Base-by-base conservation (phyloP, 2,888 invertebrate genomes). In the Eupithecia tripunctaria region DNA sequence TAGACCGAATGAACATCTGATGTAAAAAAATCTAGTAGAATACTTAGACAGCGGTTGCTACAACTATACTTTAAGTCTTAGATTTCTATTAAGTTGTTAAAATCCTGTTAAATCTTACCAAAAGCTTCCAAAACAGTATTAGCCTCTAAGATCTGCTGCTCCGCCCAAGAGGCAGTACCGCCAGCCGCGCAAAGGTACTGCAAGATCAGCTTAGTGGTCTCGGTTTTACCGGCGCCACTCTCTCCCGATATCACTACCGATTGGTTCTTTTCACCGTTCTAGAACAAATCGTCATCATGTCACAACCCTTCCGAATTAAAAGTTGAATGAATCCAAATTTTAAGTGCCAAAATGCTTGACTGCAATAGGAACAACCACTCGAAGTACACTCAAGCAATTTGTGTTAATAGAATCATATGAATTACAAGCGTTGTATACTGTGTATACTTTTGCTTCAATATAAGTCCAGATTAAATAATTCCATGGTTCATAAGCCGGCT, bases 91-190 rank as follows among this genome's bases (percentile, higher is more conserved):
- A 29, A 7, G 60, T 8, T 27, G 59, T 27, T 14, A 15, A 59
- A n/a, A n/a, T n/a, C n/a, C n/a, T n/a, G 27, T 29, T 38, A 66
- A 21, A 56, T 21, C 94, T 95, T 94, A 97, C 98, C 98, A 87
- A 98, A 98, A 51, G 98, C 98, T 93, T 98, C 98, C 65, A 98
- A 94, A 79, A 98, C 98, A 18, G 98, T 98, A 88, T 98, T 98
- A 8, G 98, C 98, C 89, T 98, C 98, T 32, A 98, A 95, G 82
- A 98, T 98, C 94, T 98, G 98, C 88, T 98, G 98, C 86, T 98
- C 98, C n/a, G 98, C 97, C 98, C 98, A 98, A 1, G 98, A 97
- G 21, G 94, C 93, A 77, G 94, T 94, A 0, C 93, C 94, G 10
- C 97, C 97, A 10, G 98, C 98, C 18, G 98, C 97, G 91, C 98